phyloP scores from a whole-genome alignment of 2,797 vertebrate species.

The Helicolenus hilgendorfi region DNA sequence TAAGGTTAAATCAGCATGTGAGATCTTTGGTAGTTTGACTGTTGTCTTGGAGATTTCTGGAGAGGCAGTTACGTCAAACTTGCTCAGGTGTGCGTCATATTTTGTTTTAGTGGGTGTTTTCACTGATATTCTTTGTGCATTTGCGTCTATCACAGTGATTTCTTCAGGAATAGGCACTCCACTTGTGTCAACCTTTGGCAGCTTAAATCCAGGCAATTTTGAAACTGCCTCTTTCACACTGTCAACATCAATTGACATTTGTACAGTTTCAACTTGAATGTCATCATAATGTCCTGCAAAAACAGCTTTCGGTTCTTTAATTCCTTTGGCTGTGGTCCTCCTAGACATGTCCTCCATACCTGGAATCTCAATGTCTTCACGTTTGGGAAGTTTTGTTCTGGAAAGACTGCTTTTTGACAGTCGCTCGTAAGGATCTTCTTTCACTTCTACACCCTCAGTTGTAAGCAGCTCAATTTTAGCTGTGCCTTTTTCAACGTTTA shows the following conservation, averaged over 20 bases:
- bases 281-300: constrained; percentile 52
- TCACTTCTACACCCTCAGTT: constrained; percentile 21
- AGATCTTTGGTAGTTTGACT: constrained; percentile 78
- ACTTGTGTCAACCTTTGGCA: constrained; percentile 86
- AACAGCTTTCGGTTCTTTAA: constrained; percentile 68
- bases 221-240: constrained; percentile 90
- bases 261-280: constrained; percentile 64
- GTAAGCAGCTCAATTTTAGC: background rate
- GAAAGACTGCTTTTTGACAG: constrained; percentile 47
- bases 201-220: constrained; percentile 89
- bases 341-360: constrained; percentile 68
- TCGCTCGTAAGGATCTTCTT: constrained; percentile 61
- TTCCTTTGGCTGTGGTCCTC: background rate
- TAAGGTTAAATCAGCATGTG: constrained; percentile 53
- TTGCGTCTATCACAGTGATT: constrained; percentile 88
- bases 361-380: constrained; percentile 80
- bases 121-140: constrained; percentile 86
- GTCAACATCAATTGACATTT: constrained; percentile 86
- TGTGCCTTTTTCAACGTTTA: constrained; percentile 44
- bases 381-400: constrained; percentile 78
- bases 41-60: constrained; percentile 63
- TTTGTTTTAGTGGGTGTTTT: constrained; percentile 86
- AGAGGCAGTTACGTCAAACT: constrained; percentile 47
- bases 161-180: constrained; percentile 87
- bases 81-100: constrained; percentile 45